These are phyloP conservation scores for Microcebus murinus DNA, from an alignment of 2,113 vertebrate genomes.

Conservation along the genomic window DNA sequence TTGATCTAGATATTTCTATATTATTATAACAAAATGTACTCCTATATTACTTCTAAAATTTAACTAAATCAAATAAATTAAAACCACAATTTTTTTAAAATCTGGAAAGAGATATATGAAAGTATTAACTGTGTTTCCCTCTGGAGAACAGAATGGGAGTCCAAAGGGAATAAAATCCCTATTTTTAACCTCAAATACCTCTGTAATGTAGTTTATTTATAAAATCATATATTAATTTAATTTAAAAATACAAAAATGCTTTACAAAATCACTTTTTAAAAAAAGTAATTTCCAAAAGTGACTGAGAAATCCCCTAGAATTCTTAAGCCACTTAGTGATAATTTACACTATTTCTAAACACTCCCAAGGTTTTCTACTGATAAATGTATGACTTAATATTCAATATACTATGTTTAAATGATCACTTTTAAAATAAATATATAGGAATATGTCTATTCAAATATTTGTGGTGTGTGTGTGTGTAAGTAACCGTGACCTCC, in stretches of 20 bases:
- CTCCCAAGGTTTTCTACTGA: neutral
- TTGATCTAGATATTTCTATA: neutral
- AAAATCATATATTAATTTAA: neutral
- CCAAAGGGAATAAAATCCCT: neutral
- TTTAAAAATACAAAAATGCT: neutral
- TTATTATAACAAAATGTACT: neutral
- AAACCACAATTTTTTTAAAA: neutral
- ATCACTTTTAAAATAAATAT: neutral
- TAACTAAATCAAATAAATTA: neutral
- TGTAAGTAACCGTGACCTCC: neutral
- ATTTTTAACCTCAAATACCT: neutral
- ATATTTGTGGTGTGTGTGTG: neutral
- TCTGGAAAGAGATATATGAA: neutral
- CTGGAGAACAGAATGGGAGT: neutral
- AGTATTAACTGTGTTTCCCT: neutral
- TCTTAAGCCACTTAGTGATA: neutral
- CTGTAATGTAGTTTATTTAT: neutral
- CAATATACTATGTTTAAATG: neutral
- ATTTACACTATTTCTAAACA: neutral
- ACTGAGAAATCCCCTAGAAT: neutral
- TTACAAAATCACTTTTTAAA: neutral
- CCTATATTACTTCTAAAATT: neutral
- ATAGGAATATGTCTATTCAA: neutral
- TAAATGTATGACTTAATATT: neutral
- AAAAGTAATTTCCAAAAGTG: neutral